Percentiles rank a stretch among this genome's conserved stretches.
phyloP scores from a whole-genome alignment of 2,888 invertebrate genomes.

The Pollenia labialis region DNA sequence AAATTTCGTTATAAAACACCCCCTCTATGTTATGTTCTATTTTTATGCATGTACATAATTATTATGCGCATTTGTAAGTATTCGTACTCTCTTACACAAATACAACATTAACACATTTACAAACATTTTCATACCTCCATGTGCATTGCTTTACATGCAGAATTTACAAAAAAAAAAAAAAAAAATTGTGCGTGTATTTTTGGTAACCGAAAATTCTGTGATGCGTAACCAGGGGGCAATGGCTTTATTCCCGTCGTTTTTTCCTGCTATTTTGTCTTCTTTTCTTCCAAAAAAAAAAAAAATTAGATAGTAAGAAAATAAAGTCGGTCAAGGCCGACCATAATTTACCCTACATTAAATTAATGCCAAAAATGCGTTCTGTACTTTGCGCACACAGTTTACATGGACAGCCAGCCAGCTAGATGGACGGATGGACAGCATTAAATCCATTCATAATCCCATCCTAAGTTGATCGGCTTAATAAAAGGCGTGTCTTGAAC shows the following conservation, averaged over 20 bases:
- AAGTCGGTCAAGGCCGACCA: too few relatives aligned
- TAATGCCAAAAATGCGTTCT: too few relatives aligned
- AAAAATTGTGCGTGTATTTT: conserved; percentile 47
- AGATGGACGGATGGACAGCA: too few relatives aligned
- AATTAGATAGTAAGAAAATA: too few relatives aligned
- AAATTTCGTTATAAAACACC: conserved; percentile 58
- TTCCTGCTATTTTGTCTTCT: conserved; percentile 29
- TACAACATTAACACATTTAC: neutral
- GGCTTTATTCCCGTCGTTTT: conserved; percentile 44
- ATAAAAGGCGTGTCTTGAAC: too few relatives aligned
- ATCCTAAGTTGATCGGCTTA: too few relatives aligned
- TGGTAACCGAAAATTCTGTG: conserved; percentile 56
- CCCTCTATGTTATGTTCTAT: conserved; percentile 70
- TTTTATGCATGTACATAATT: conserved; percentile 57
- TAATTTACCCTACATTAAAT: too few relatives aligned
- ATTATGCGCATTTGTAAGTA: conserved; percentile 35
- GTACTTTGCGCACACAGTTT: too few relatives aligned
- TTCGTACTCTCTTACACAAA: conserved; percentile 23
- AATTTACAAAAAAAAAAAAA: conserved; percentile 7
- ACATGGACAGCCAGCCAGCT: too few relatives aligned
- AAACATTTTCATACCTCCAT: neutral
- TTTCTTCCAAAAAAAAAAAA: neutral
- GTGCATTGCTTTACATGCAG: conserved; percentile 71
- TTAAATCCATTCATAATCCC: too few relatives aligned
- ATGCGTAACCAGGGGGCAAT: conserved; percentile 69